phyloP scores from a whole-genome alignment of 1,140 invertebrate genomes.

The Babylonia areolata region DNA sequence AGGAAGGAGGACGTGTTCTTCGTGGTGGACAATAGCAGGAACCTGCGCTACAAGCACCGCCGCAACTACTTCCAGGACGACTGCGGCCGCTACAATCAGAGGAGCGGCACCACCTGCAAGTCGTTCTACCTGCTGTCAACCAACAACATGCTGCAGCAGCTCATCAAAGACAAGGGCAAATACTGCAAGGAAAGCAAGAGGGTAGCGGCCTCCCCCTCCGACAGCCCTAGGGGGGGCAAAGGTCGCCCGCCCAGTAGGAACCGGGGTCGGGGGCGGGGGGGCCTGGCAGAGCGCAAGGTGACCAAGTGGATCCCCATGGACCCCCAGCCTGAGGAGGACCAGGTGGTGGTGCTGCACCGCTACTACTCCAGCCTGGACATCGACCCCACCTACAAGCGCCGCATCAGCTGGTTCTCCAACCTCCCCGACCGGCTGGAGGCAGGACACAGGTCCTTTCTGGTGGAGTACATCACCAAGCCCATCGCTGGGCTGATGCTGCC shows the following conservation, averaged over 20 bases:
- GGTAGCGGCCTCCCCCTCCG: neutral
- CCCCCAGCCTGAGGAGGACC: constrained; percentile 24
- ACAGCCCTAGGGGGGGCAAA: neutral
- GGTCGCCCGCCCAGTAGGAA: neutral
- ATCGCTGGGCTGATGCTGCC: constrained; percentile 27
- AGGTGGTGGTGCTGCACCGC: constrained; percentile 20
- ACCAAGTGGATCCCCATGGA: constrained; percentile 29
- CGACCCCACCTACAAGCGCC: constrained; percentile 16
- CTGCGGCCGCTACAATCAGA: constrained; percentile 24
- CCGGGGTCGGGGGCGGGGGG: neutral
- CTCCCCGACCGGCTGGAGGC: neutral
- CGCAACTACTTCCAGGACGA: constrained; percentile 37
- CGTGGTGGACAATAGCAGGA: constrained; percentile 29
- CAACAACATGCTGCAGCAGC: neutral
- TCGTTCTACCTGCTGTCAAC: constrained; percentile 2
- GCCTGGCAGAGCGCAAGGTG: neutral
- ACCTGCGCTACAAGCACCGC: constrained; percentile 8
- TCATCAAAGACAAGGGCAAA: constrained; percentile 20
- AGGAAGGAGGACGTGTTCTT: constrained; percentile 28
- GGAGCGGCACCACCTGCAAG: constrained; percentile 12
- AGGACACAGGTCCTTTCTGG: constrained; percentile 9
- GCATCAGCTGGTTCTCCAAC: constrained; percentile 8
- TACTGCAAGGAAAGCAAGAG: constrained; percentile 26
- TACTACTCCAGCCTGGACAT: constrained; percentile 18
- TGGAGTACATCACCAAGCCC: constrained; percentile 27